A percentile compares a stretch with the other conserved stretches of the same genome.
These are phyloP conservation scores for Castor canadensis DNA, from an alignment of 2,113 vertebrate genomes.

Conservation along the genomic window DNA sequence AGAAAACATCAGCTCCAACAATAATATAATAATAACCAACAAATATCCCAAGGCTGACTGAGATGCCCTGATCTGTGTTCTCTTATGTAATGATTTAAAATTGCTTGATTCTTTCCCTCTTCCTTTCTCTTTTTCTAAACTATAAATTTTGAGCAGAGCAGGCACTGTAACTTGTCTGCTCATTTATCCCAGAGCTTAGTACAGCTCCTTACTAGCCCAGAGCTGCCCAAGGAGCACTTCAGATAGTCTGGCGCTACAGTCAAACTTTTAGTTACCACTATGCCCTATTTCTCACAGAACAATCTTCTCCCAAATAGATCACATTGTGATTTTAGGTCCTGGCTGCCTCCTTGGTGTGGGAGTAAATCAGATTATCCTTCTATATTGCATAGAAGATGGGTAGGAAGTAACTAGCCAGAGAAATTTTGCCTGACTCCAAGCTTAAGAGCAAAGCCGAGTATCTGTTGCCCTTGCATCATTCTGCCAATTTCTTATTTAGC, in stretches of 20 bases:
- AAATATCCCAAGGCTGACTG: neutral
- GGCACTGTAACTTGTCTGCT: neutral
- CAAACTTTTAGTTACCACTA: neutral
- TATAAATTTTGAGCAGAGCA: neutral
- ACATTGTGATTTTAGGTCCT: neutral
- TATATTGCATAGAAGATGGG: conserved; percentile 15
- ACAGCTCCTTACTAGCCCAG: neutral
- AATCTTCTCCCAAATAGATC: neutral
- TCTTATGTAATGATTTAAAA: neutral
- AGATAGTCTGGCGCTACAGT: neutral
- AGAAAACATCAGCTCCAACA: neutral
- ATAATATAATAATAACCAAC: neutral
- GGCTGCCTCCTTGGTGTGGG: neutral
- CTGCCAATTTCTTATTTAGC: conserved; percentile 67
- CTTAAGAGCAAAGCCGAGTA: conserved; percentile 60
- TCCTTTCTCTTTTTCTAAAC: neutral
- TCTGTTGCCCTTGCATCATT: conserved; percentile 52
- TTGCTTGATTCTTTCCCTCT: conserved; percentile 4
- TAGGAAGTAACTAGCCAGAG: conserved; percentile 52
- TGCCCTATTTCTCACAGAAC: neutral
- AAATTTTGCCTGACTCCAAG: conserved; percentile 49
- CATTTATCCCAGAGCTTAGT: neutral
- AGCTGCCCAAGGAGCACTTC: neutral
- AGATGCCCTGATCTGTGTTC: neutral
- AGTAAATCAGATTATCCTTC: conserved; percentile 21